Evolutionary conservation across 2,113 vertebrate species (phyloP), one percentile per base, ranked within the genome.

Genomic region (Oncorhynchus keta): DNA sequence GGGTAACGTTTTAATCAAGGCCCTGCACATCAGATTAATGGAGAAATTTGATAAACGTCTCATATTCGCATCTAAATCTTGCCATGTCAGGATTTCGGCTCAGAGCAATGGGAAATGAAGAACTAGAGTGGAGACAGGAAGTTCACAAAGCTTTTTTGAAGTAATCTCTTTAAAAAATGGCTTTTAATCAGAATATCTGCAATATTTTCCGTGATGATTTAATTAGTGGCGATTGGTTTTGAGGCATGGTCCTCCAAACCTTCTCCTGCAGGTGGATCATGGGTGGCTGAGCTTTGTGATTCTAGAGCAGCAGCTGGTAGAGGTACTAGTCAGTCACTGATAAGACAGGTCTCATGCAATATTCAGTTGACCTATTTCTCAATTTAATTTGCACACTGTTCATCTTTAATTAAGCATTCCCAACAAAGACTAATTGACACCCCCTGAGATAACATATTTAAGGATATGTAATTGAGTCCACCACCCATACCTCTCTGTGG

Each of bases 351-450:
- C 87, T 86, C 86, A 86, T 92, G 24, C 89, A 91, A 89, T 87
- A 90, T 92, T 88, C 84, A 91, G 83, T 78, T 72, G 79, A 81
- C 65, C 82, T 79, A 88, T 86, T 87, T 79, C 82, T 65, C 84
- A 87, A 90, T 76, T 85, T 80, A 90, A 84, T 79, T 80, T 81
- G 81, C 78, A 24, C 78, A 77, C 76, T 24, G 83, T 87, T 81
- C 76, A 88, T 87, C 85, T 89, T 91, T 90, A 92, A 93, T 89
- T 85, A 90, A 90, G 90, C 87, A 84, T 84, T 80, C 82, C 82
- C 83, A 86, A 89, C 89, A 89, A 88, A 91, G 90, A 84, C 84
- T 83, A 89, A 90, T 77, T 83, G 88, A 83, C 84, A 68, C 74
- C 77, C 73, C 79, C 80, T 84, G 79, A 87, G 88, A 87, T 85